A percentile compares a stretch with the other conserved stretches of the same genome.
These are phyloP conservation scores for Drosophila erecta DNA, from an alignment of 1,140 invertebrate species.

Conservation along the genomic window DNA sequence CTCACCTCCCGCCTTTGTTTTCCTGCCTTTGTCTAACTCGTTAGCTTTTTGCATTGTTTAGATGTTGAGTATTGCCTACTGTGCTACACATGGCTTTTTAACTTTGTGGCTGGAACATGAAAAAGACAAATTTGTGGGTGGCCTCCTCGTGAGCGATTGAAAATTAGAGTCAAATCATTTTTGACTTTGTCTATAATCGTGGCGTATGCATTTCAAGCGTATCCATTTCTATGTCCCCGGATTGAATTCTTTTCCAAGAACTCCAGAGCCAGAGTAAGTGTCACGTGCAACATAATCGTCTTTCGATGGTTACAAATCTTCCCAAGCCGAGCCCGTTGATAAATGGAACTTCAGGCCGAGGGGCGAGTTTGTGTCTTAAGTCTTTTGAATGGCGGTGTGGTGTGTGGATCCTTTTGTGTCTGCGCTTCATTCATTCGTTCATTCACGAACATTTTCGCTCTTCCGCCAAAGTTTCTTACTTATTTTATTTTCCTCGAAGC, in stretches of 20 bases:
- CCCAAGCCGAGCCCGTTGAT: constrained; percentile 31
- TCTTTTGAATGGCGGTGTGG: constrained; percentile 28
- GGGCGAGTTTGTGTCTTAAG: constrained; percentile 25
- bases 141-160: constrained; percentile 28
- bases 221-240: constrained; percentile 29
- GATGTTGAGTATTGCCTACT: constrained; percentile 45
- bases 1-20: constrained; percentile 25
- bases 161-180: constrained; percentile 46
- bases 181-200: constrained; percentile 44
- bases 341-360: constrained; percentile 33
- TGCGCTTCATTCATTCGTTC: constrained; percentile 33
- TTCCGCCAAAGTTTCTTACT: constrained; percentile 28
- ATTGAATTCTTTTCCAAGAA: constrained; percentile 48
- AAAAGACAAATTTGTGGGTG: constrained; percentile 43
- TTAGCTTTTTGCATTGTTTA: constrained; percentile 47
- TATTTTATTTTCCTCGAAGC: not conserved
- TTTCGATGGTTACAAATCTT: constrained; percentile 64
- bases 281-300: constrained; percentile 78
- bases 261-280: constrained; percentile 37
- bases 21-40: constrained; percentile 17
- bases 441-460: constrained; percentile 64
- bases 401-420: constrained; percentile 56
- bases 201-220: constrained; percentile 48
- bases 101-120: constrained; percentile 31
- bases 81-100: constrained; percentile 54